Base-by-base conservation (phyloP, 2,113 vertebrate genomes). In the Albula glossodonta region DNA sequence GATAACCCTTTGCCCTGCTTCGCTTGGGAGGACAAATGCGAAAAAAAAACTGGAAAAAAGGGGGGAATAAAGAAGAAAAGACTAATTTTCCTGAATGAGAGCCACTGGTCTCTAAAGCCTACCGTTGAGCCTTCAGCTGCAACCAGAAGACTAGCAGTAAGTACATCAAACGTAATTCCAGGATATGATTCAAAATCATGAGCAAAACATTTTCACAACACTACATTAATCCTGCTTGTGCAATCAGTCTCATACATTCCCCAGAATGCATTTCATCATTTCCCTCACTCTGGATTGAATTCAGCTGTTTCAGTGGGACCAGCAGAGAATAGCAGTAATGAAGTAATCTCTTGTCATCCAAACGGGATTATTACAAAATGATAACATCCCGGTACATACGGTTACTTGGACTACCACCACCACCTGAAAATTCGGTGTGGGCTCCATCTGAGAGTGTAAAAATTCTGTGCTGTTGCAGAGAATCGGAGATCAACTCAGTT, bases 1-100 rank as follows among this genome's bases (percentile, higher is more conserved):
- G 81, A 88, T 81, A 91, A 88, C 86, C 70, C 81, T 82, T 84
- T 51, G 74, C 86, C 81, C 8, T 17, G 48, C 51, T 77, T 74
- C 88, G 70, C 84, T 86, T 84, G 85, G 81, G 84, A 85, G 86
- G 63, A 70, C 51, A 85, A 86, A 85, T 57, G 63, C 49, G 13
- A 53, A 5, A 5, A 52, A 25, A 86, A n/a, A 87, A 41, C 31
- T 41, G 31, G 31, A 86, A 60, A 63, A 80, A 63, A 13, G 25
- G n/a, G 41, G 83, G 56, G 63, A 51, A 3, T 41, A 41, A n/a
- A 83, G 66, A 57, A 53, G 17, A 51, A 31, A 53, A 78, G 80
- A 49, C 63, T 1, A 80, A 57, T 41, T 52, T n/a, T 51, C 19
- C 48, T 11, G 77, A n/a, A 80, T 12, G 52, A 79, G 41, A 85